Percentiles rank a stretch among this genome's conserved stretches.
Conservation (phyloP, 2,888 invertebrate genomes). For the Athetis lepigone region DNA sequence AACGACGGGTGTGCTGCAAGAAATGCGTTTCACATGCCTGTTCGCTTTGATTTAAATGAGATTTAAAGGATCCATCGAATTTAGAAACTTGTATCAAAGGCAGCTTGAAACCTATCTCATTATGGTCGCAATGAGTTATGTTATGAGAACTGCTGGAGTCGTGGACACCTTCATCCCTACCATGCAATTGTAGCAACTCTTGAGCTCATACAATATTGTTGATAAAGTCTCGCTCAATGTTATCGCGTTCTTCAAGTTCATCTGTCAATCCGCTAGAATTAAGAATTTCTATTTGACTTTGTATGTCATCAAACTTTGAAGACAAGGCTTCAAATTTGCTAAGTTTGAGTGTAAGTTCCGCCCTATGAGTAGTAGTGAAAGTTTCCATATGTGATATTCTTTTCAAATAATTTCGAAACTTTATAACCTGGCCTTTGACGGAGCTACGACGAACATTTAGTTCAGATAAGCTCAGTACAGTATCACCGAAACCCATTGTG, state of each 20-base stretch:
- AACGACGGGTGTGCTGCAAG: background rate
- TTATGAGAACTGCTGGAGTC: too few relatives aligned
- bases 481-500: slow-evolving; percentile 8
- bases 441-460: slow-evolving; percentile 8
- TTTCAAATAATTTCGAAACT: slow-evolving; percentile 9
- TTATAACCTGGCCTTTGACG: slow-evolving; percentile 15
- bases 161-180: slow-evolving; percentile 1
- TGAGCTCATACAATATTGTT: slow-evolving; percentile 1
- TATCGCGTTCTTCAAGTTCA: slow-evolving; percentile 6
- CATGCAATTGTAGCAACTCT: slow-evolving; percentile 3
- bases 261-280: slow-evolving; percentile 1
- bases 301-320: slow-evolving; percentile 1
- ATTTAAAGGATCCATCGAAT: too few relatives aligned
- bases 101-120: too few relatives aligned
- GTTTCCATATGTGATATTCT: slow-evolving; percentile 3
- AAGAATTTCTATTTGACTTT: slow-evolving; percentile 1
- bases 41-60: too few relatives aligned
- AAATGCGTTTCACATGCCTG: background rate
- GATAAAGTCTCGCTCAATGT: background rate
- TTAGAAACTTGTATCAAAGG: too few relatives aligned
- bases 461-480: slow-evolving; percentile 4
- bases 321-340: slow-evolving; percentile 1
- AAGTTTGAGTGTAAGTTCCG: slow-evolving; percentile 1
- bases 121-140: too few relatives aligned
- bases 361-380: slow-evolving; percentile 12